Percentiles rank a stretch among this genome's conserved stretches.
Evolutionary conservation across 2,888 invertebrate genomes (phyloP).

Genomic region (Nomada hirtipes): DNA sequence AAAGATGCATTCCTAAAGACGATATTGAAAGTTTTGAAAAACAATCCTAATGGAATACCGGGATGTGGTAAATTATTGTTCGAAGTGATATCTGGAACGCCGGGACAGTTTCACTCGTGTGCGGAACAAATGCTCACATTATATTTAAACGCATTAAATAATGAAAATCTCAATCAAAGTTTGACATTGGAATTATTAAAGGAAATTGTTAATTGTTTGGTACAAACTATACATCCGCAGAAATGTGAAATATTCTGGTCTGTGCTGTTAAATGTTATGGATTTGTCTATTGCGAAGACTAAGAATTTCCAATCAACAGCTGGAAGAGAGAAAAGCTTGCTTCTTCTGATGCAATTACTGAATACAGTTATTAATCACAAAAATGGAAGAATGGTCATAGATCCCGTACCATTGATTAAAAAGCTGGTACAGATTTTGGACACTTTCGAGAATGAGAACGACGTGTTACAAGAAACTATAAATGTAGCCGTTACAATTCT

Average conservation of each 20-base stretch:
- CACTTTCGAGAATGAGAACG: slow-evolving; percentile 62
- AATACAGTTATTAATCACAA: slow-evolving; percentile 88
- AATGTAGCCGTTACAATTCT: slow-evolving; percentile 76
- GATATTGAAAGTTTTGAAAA: slow-evolving; percentile 88
- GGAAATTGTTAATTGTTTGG: slow-evolving; percentile 88
- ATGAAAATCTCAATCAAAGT: slow-evolving; percentile 83
- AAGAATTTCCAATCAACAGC: slow-evolving; percentile 13
- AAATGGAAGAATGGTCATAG: slow-evolving; percentile 87
- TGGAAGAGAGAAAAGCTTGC: slow-evolving; percentile 67
- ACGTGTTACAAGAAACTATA: slow-evolving; percentile 69
- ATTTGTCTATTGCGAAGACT: slow-evolving; percentile 80
- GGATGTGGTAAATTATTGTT: slow-evolving; percentile 95
- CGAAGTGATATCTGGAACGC: slow-evolving; percentile 94
- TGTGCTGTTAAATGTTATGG: slow-evolving; percentile 83
- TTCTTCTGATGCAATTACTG: slow-evolving; percentile 87
- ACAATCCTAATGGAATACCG: slow-evolving; percentile 88
- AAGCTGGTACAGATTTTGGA: slow-evolving; percentile 82
- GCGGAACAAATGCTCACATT: slow-evolving; percentile 89
- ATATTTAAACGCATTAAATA: slow-evolving; percentile 87
- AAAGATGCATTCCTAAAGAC: slow-evolving; percentile 90
- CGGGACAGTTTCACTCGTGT: slow-evolving; percentile 94
- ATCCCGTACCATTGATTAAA: slow-evolving; percentile 87
- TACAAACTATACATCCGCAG: slow-evolving; percentile 87
- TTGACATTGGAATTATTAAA: slow-evolving; percentile 88
- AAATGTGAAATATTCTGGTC: slow-evolving; percentile 90